These are phyloP conservation scores for Melinaea marsaeus DNA, from an alignment of 2,888 invertebrate genomes.

Conservation along the genomic window DNA sequence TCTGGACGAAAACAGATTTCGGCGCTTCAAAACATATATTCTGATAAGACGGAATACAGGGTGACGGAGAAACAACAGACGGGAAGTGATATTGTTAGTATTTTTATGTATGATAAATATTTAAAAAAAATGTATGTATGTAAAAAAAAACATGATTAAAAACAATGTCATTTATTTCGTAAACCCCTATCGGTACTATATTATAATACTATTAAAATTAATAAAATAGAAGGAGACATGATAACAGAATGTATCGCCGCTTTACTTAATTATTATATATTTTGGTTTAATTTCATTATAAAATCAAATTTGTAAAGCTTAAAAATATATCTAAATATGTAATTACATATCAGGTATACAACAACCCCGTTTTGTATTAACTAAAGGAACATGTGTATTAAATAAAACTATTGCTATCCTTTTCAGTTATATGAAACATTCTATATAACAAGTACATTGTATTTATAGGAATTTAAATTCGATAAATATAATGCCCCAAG, in stretches of 20 bases:
- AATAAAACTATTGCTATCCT: too few species aligned
- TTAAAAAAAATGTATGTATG: neutral
- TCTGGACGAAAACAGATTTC: neutral
- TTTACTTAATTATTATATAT: neutral
- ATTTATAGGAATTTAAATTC: too few species aligned
- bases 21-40: slow-evolving; percentile 4
- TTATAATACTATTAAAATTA: neutral
- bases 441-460: too few species aligned
- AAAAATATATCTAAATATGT: too few species aligned
- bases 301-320: too few species aligned
- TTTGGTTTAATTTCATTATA: too few species aligned
- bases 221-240: neutral
- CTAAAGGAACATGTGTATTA: too few species aligned
- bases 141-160: slow-evolving; percentile 13
- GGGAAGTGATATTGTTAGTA: slow-evolving; percentile 44
- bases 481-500: too few species aligned
- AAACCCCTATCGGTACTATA: neutral
- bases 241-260: neutral
- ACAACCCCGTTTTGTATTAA: too few species aligned
- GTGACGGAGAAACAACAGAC: slow-evolving; percentile 38
- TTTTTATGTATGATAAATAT: slow-evolving; percentile 9
- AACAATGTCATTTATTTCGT: slow-evolving; percentile 6
- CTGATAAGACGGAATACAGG: slow-evolving; percentile 39
- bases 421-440: too few species aligned
- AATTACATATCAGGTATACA: too few species aligned